phyloP scores from a whole-genome alignment of 2,888 invertebrate genomes.

The Conchocele bisecta region DNA sequence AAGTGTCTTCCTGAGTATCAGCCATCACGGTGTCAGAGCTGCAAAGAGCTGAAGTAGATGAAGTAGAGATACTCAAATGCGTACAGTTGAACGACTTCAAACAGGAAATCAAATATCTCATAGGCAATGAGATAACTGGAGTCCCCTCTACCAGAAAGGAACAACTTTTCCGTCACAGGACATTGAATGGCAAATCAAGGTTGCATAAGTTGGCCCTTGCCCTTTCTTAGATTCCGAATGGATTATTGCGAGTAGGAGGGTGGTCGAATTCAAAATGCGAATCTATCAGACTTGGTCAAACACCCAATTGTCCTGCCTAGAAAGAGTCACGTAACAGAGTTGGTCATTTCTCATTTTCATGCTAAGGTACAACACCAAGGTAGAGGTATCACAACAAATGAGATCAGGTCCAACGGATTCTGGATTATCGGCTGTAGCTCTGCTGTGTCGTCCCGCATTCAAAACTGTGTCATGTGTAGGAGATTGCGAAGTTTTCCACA shows the following conservation, averaged over 20 bases:
- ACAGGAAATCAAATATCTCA: neutral
- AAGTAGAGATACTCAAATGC: neutral
- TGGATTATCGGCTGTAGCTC: slow-evolving; percentile 72
- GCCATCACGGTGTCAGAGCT: neutral
- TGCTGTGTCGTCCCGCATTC: slow-evolving; percentile 56
- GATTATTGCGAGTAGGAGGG: slow-evolving; percentile 24
- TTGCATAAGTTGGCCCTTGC: slow-evolving; percentile 34
- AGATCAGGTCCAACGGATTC: slow-evolving; percentile 59
- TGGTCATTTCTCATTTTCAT: slow-evolving; percentile 55
- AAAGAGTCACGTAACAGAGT: slow-evolving; percentile 42
- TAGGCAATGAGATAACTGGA: neutral
- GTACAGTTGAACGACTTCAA: neutral
- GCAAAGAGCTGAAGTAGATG: slow-evolving; percentile 1
- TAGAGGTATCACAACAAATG: slow-evolving; percentile 54
- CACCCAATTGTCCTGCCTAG: slow-evolving; percentile 12
- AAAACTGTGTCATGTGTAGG: slow-evolving; percentile 74
- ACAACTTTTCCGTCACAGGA: neutral
- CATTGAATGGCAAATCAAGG: neutral
- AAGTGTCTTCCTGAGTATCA: neutral
- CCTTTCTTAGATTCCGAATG: slow-evolving; percentile 37
- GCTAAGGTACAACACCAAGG: slow-evolving; percentile 53
- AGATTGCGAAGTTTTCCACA: slow-evolving; percentile 53
- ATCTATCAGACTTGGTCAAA: neutral
- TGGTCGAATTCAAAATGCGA: neutral
- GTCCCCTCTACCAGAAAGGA: neutral